Conservation (phyloP, 2,113 vertebrate species). For the Bos javanicus region DNA sequence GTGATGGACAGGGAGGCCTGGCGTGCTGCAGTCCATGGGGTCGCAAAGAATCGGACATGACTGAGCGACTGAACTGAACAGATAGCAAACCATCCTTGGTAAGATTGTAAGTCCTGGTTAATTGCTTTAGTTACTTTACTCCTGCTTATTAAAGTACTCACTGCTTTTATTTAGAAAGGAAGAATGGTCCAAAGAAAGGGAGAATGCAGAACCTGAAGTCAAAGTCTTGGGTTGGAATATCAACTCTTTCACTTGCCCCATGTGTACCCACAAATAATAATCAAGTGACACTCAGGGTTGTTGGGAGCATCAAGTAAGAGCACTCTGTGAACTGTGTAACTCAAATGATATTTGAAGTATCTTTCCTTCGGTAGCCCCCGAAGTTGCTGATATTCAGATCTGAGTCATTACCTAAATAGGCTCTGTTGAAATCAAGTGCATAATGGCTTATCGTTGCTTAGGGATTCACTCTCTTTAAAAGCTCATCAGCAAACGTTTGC, state of each 20-base stretch:
- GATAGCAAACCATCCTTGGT: background rate
- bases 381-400: background rate
- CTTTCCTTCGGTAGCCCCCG: background rate
- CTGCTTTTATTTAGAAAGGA: background rate
- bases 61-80: background rate
- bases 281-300: background rate
- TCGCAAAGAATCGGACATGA: rapidly evolving
- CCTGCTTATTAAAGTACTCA: constrained; percentile 14
- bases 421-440: constrained; percentile 7
- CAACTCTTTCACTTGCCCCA: background rate
- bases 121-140: background rate
- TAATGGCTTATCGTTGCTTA: background rate
- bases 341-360: background rate
- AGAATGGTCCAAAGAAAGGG: background rate
- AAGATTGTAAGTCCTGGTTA: background rate
- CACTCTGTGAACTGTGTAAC: background rate
- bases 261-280: background rate
- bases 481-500: constrained; percentile 1
- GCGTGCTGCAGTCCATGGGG: background rate
- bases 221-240: background rate
- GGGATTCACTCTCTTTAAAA: background rate
- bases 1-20: background rate
- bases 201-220: background rate
- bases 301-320: background rate
- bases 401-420: background rate